Evolutionary conservation across 2,797 vertebrate genomes (phyloP).

Genomic region (Trachurus trachurus): DNA sequence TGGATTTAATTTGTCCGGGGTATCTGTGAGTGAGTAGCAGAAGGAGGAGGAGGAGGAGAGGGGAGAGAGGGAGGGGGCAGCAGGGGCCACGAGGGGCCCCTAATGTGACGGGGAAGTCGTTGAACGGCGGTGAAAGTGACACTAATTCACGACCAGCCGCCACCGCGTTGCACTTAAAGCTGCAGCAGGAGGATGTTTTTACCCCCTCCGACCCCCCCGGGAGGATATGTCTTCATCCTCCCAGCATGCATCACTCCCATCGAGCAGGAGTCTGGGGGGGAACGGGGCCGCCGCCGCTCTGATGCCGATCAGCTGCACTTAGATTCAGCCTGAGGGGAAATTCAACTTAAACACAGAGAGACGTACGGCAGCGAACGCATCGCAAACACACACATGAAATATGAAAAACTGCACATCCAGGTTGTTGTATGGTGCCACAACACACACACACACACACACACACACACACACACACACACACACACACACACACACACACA

Average conservation of each 20-base stretch:
- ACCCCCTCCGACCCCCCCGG: constrained; percentile 18
- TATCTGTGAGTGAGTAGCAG: constrained; percentile 38
- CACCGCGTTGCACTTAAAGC: constrained; percentile 64
- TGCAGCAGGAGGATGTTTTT: constrained; percentile 55
- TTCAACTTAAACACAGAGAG: constrained; percentile 35
- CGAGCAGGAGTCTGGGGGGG: neutral
- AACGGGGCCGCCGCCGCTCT: constrained; percentile 19
- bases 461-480: too few relatives aligned
- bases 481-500: too few relatives aligned
- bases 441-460: too few relatives aligned
- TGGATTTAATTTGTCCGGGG: constrained; percentile 59
- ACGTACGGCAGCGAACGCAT: constrained; percentile 37
- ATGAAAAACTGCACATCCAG: constrained; percentile 1
- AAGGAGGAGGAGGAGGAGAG: constrained; percentile 34
- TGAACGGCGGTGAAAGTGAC: constrained; percentile 68
- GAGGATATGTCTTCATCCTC: constrained; percentile 60
- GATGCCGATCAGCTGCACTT: constrained; percentile 62
- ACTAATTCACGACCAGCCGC: constrained; percentile 76
- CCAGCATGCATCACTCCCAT: constrained; percentile 19
- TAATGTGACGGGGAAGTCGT: constrained; percentile 51
- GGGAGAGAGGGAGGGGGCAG: constrained; percentile 13
- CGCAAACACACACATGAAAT: constrained; percentile 38
- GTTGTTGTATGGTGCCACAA: too few relatives aligned
- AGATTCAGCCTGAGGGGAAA: constrained; percentile 65
- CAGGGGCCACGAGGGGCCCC: constrained; percentile 31